A percentile compares a stretch with the other conserved stretches of the same genome.
phyloP scores from a whole-genome alignment of 2,113 vertebrate genomes.

The Macaca nemestrina region DNA sequence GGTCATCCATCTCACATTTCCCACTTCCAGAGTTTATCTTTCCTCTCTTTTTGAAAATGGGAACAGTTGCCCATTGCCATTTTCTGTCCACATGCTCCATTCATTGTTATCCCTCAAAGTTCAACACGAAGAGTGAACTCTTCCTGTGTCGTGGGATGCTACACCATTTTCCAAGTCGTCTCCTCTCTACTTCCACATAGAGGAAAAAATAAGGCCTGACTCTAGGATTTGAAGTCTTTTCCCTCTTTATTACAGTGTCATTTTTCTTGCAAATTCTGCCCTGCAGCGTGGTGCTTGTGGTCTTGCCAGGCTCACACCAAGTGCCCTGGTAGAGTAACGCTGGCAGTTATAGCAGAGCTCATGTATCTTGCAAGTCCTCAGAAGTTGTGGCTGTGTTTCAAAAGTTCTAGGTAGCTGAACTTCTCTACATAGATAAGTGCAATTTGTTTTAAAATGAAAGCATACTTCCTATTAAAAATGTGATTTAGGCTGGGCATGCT shows the following conservation, averaged over 20 bases:
- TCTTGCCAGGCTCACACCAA: neutral
- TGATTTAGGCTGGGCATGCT: neutral
- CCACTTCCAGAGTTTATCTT: constrained; percentile 30
- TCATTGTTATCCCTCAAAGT: constrained; percentile 8
- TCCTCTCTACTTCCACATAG: neutral
- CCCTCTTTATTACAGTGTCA: neutral
- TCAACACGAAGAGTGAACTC: neutral
- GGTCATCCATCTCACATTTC: neutral
- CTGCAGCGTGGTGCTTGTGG: neutral
- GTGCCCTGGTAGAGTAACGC: neutral
- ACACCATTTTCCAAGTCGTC: neutral
- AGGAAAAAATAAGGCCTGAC: neutral
- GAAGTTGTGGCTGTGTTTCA: neutral
- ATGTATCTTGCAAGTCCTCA: neutral
- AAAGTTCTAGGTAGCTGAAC: constrained; percentile 29
- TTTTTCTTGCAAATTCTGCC: constrained; percentile 29
- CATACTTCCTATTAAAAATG: neutral
- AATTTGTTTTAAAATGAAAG: constrained; percentile 43
- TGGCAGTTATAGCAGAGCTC: neutral
- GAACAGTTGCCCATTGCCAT: constrained; percentile 23
- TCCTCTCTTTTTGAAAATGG: constrained; percentile 7
- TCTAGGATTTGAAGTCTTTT: neutral
- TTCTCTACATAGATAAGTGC: neutral
- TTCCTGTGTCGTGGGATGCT: neutral
- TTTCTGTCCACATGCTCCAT: neutral